phyloP scores from a whole-genome alignment of 1,140 invertebrate genomes.

The Vanessa atalanta region DNA sequence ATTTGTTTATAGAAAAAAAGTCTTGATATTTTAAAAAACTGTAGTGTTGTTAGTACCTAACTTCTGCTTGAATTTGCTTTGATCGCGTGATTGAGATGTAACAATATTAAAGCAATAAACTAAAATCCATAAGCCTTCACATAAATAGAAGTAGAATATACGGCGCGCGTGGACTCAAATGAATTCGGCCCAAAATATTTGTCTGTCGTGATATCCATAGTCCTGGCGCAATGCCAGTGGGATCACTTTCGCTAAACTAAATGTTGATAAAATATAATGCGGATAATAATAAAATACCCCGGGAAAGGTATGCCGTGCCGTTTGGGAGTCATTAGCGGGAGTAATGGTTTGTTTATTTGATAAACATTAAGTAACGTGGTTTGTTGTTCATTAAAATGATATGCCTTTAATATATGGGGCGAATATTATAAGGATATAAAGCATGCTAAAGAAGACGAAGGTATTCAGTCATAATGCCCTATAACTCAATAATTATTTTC shows the following conservation, averaged over 20 bases:
- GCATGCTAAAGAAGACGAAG: too few relatives aligned
- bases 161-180: conserved; percentile 46
- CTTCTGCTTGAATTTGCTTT: background rate
- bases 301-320: conserved; percentile 15
- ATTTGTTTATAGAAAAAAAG: too few relatives aligned
- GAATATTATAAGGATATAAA: too few relatives aligned
- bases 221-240: conserved; percentile 64
- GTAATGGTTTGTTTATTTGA: conserved; percentile 16
- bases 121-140: conserved; percentile 38
- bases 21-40: too few relatives aligned
- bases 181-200: conserved; percentile 73
- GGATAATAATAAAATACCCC: conserved; percentile 23
- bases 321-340: conserved; percentile 12
- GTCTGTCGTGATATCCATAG: conserved; percentile 60
- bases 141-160: conserved; percentile 46
- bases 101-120: conserved; percentile 25
- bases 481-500: too few relatives aligned
- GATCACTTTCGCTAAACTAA: conserved; percentile 66
- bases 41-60: too few relatives aligned
- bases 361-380: conserved; percentile 4
- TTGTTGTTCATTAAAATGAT: background rate
- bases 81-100: background rate
- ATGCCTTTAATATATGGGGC: too few relatives aligned
- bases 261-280: conserved; percentile 32
- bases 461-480: too few relatives aligned